Evolutionary conservation across 1,140 invertebrate genomes (phyloP).

Genomic region (Uloborus diversus): DNA sequence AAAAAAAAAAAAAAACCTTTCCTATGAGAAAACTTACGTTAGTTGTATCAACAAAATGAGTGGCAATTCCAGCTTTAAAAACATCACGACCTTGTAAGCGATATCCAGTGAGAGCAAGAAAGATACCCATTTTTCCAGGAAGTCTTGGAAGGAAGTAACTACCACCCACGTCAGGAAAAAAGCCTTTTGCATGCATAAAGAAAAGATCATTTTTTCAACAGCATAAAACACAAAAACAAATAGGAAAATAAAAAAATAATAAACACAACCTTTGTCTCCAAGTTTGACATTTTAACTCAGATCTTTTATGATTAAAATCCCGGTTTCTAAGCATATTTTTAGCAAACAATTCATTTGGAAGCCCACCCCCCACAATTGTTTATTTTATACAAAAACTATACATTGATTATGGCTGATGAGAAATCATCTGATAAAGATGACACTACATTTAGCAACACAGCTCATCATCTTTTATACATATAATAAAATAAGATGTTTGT

Average conservation of each 20-base stretch:
- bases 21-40: conserved; percentile 64
- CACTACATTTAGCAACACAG: no score
- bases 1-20: no score
- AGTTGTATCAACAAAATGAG: conserved; percentile 79
- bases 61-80: conserved; percentile 88
- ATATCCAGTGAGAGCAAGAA: conserved; percentile 90
- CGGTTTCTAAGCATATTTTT: no score
- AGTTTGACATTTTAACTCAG: no score
- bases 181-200: conserved; percentile 63
- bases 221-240: background rate
- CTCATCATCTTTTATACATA: no score
- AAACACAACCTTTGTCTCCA: background rate
- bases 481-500: no score
- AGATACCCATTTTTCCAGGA: conserved; percentile 85
- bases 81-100: conserved; percentile 87
- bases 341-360: no score
- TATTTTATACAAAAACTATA: no score
- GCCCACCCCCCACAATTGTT: no score
- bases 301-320: no score
- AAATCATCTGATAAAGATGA: no score
- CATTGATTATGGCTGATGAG: no score
- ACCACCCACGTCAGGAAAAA: conserved; percentile 97
- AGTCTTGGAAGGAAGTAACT: conserved; percentile 90
- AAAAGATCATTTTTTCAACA: background rate
- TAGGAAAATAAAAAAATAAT: background rate